Percentiles rank a stretch among this genome's conserved stretches.
phyloP scores from a whole-genome alignment of 1,140 invertebrate species.

The Micrasema longulum region DNA sequence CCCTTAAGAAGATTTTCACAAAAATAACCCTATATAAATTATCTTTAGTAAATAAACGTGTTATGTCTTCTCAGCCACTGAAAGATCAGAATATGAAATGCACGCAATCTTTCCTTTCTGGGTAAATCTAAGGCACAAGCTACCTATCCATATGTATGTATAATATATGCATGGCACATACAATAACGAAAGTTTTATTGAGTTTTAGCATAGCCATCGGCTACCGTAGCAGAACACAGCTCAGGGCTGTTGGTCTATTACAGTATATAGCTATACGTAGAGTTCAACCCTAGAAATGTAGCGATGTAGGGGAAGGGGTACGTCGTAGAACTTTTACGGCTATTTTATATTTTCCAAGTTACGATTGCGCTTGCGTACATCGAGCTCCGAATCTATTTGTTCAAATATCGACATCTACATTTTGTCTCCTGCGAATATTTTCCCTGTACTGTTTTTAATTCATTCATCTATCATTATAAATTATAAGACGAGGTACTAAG shows the following conservation, averaged over 20 bases:
- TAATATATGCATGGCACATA: slow-evolving; percentile 22
- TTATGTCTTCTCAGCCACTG: slow-evolving; percentile 40
- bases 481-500: too few relatives aligned
- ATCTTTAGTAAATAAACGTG: too few relatives aligned
- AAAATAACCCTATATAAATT: too few relatives aligned
- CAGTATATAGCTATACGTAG: too few relatives aligned
- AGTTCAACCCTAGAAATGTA: too few relatives aligned
- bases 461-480: too few relatives aligned
- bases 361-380: slow-evolving; percentile 17
- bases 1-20: too few relatives aligned
- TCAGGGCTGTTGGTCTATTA: not conserved
- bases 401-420: not conserved
- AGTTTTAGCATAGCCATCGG: slow-evolving; percentile 52
- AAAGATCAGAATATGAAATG: slow-evolving; percentile 37
- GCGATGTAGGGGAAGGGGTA: slow-evolving; percentile 13
- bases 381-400: not conserved
- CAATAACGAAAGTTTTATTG: slow-evolving; percentile 53
- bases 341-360: slow-evolving; percentile 23
- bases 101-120: slow-evolving; percentile 39
- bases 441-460: too few relatives aligned
- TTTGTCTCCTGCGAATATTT: not conserved
- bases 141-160: too few relatives aligned
- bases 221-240: slow-evolving; percentile 40
- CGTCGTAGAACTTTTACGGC: slow-evolving; percentile 51
- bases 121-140: slow-evolving; percentile 4